phyloP scores from a whole-genome alignment of 2,888 invertebrate genomes.

The Meta bourneti region DNA sequence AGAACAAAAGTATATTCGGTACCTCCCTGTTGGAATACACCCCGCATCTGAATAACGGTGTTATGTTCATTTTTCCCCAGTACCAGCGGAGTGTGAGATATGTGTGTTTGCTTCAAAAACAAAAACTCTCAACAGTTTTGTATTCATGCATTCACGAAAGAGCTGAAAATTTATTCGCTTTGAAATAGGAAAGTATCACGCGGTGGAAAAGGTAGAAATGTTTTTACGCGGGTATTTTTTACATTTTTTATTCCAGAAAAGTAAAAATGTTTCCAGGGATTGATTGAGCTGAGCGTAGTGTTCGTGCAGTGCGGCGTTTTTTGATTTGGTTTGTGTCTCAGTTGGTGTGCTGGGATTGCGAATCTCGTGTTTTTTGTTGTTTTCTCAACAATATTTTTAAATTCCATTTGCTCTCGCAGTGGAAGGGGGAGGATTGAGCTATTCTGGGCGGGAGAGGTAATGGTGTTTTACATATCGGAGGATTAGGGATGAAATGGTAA shows the following conservation, averaged over 20 bases:
- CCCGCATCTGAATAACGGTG: too few species aligned
- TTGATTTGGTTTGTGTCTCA: neutral
- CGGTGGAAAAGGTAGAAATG: neutral
- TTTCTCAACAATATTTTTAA: neutral
- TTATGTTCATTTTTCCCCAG: too few species aligned
- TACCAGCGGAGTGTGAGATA: too few species aligned
- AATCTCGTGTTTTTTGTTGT: neutral
- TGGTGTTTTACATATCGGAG: neutral
- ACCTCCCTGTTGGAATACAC: too few species aligned
- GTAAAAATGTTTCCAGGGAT: neutral
- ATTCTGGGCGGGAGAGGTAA: neutral
- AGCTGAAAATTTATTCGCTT: neutral
- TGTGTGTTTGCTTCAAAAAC: too few species aligned
- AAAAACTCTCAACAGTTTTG: neutral
- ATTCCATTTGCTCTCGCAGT: neutral
- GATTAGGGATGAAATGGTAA: neutral
- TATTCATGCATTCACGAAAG: neutral
- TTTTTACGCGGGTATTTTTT: neutral
- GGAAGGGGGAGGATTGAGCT: neutral
- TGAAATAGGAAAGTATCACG: neutral
- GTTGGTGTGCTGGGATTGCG: neutral
- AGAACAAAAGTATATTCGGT: too few species aligned
- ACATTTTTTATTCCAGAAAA: neutral
- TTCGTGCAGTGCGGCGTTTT: neutral
- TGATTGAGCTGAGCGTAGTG: neutral